Base-by-base conservation (phyloP, 2,113 vertebrate species). In the Forbesichthys agassizii region DNA sequence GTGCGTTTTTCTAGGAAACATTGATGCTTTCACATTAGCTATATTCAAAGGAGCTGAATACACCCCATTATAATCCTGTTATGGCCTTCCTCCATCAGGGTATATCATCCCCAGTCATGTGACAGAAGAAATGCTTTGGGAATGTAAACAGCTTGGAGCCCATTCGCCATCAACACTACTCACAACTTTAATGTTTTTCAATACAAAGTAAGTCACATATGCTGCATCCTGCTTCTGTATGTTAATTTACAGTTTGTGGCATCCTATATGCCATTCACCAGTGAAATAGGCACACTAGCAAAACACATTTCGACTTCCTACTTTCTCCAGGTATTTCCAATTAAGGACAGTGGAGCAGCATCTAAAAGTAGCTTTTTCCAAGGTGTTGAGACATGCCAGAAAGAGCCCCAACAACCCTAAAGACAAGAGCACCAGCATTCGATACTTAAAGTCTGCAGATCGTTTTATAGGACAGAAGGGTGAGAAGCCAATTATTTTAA, bases 51-150 rank as follows among this genome's bases (percentile, higher is more conserved):
- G 27, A 27, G 27, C 27, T 27, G 27, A 27, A 27, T 27, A 9
- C 9, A n/a, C 8, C 12, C 68, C 10, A 56, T 70, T 1, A 52
- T 71, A 46, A 18, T 65, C 52, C 63, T 12, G 18, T 71, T 46
- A 55, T 60, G 56, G 36, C 4, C 36, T 27, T 61, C 33, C 33
- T 52, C 53, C 27, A 71, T 48, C 90, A 99, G 98, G 98, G 86
- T 99, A 98, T 57, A 89, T 99, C 64, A 96, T 99, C 80, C 96
- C 98, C 82, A 98, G 97, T 90, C 98, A 99, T 5, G 96, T 99
- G 84, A 98, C 98, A 1, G 98, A 99, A 90, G 97, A 99, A 87
- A 99, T 99, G 98, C 92, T 99, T 49, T 99, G 98, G 98, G 98
- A 99, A 89, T 98, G 97, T 88, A 99, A 99, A 86, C 98, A 99